Base-by-base conservation (phyloP, 1,140 invertebrate species). In the Trichoplusia ni region DNA sequence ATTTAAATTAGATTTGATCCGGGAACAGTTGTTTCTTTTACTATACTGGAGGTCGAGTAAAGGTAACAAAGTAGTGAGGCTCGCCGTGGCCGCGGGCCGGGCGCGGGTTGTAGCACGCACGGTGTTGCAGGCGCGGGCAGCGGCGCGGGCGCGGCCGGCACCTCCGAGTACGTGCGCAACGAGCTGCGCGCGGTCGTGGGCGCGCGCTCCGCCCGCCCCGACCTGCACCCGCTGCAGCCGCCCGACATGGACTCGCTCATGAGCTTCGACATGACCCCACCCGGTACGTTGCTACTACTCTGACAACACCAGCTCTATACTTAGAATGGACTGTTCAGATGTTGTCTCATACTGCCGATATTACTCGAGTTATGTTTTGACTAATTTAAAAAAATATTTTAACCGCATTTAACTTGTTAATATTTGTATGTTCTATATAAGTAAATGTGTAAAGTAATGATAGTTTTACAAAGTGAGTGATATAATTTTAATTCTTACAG, bases 101-200 rank as follows among this genome's bases (percentile, higher is more conserved):
- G 67, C 19, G 53, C 35, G 0, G 64, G 51, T 0, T 11, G 4
- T 3, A 16, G 49, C 0, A 8, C n/a, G 7, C n/a, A 11, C 6
- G 51, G 51, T 8, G n/a, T 8, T n/a, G 42, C 33, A 71, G 75
- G 76, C 63, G 65, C 67, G 38, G 74, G 73, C n/a, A 35, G 6
- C 62, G 73, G 67, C 35, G 73, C 56, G 21, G 73, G 63, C 21
- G 71, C 63, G 51, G 75, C 62, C n/a, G 84, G 81, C 58, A 94
- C 95, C 29, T 94, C 94, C 5, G 96, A 98, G 86, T 97, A 95
- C 89, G 96, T 98, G 64, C 93, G 96, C 78, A 96, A 98, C 92
- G 97, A 97, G 88, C 91, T 98, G 71, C 92, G 97, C 75, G 96
- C 96, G 13, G 94, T 96, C 61, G 96, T 98, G 60, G 96, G 95